phyloP scores from a whole-genome alignment of 2,888 invertebrate species.

The Xanthorhoe designata region DNA sequence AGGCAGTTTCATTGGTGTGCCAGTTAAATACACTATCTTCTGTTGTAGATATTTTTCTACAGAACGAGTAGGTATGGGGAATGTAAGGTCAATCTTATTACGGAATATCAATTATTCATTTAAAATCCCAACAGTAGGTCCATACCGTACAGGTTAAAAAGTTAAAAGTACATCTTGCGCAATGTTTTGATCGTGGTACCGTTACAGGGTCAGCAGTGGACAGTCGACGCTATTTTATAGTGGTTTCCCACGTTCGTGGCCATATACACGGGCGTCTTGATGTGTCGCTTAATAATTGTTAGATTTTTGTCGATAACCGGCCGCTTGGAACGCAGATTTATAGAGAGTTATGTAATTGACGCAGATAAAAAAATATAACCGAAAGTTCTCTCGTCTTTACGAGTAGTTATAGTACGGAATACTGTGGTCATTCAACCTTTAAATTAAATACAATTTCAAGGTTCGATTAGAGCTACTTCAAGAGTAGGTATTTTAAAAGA shows the following conservation, averaged over 20 bases:
- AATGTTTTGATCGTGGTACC: slow-evolving; percentile 61
- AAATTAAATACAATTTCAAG: not conserved
- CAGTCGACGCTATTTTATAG: slow-evolving; percentile 57
- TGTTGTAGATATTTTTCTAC: not conserved
- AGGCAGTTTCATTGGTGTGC: not conserved
- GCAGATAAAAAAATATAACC: slow-evolving; percentile 9
- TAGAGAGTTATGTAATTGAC: slow-evolving; percentile 18
- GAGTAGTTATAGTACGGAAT: not conserved
- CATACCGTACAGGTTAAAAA: slow-evolving; percentile 13
- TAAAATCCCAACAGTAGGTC: not conserved
- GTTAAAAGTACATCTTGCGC: slow-evolving; percentile 52
- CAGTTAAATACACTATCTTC: not conserved
- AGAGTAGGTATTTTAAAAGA: not conserved
- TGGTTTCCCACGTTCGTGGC: slow-evolving; percentile 73
- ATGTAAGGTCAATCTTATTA: not conserved
- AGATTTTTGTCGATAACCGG: slow-evolving; percentile 32
- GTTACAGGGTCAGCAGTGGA: slow-evolving; percentile 71
- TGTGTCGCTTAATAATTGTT: slow-evolving; percentile 33
- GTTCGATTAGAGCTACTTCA: not conserved
- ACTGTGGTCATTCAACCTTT: not conserved
- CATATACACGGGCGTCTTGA: slow-evolving; percentile 45
- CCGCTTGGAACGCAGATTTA: slow-evolving; percentile 26
- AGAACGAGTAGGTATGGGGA: not conserved
- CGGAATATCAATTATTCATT: not conserved
- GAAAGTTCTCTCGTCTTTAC: slow-evolving; percentile 5